phyloP scores from a whole-genome alignment of 2,888 invertebrate genomes.

The Julus scanicus region DNA sequence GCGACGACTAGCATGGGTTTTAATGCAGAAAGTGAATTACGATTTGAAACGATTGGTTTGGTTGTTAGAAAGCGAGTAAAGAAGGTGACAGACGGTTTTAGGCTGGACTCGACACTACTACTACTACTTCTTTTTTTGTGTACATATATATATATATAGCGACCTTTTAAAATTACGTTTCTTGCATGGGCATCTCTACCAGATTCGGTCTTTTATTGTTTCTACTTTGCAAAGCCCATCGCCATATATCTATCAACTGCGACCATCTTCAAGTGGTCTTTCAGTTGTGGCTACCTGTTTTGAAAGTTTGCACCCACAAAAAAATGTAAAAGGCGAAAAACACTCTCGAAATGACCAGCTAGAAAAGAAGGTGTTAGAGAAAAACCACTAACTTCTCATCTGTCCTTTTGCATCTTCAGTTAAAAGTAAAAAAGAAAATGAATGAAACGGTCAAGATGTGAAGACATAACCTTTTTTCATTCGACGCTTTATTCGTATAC shows the following conservation, averaged over 20 bases:
- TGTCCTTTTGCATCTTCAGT: slow-evolving; percentile 46
- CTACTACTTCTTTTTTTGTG: no score
- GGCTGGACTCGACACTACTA: slow-evolving; percentile 24
- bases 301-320: neutral
- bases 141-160: neutral
- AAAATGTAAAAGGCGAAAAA: slow-evolving; percentile 20
- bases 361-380: slow-evolving; percentile 31
- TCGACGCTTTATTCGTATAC: slow-evolving; percentile 28
- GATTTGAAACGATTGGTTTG: slow-evolving; percentile 49
- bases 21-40: slow-evolving; percentile 51
- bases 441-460: slow-evolving; percentile 42
- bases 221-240: slow-evolving; percentile 49
- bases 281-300: neutral
- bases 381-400: slow-evolving; percentile 50
- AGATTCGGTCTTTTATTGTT: slow-evolving; percentile 49
- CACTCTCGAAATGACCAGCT: slow-evolving; percentile 24
- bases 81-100: slow-evolving; percentile 48
- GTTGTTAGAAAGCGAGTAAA: slow-evolving; percentile 48
- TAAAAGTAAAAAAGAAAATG: slow-evolving; percentile 40
- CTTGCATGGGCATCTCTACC: slow-evolving; percentile 45
- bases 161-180: slow-evolving; percentile 49
- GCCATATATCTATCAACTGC: slow-evolving; percentile 30
- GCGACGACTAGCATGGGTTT: neutral
- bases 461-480: slow-evolving; percentile 42
- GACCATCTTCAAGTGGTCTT: slow-evolving; percentile 23